Conservation (phyloP, 2,113 vertebrate genomes). For the Sinocyclocheilus anophthalmus region DNA sequence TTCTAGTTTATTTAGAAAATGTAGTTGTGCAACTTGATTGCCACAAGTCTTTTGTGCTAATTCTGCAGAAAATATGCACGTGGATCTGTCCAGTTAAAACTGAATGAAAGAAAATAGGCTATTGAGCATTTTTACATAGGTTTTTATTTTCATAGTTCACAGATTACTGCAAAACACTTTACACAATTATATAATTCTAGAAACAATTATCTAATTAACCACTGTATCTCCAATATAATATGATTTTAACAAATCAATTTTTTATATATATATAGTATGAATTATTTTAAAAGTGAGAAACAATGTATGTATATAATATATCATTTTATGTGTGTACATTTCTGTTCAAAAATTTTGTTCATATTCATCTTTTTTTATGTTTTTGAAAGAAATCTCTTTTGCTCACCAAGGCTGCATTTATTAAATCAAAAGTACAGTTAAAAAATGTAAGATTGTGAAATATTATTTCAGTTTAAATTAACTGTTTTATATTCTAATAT, state of each 20-base stretch:
- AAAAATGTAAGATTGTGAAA: neutral
- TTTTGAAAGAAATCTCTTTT: neutral
- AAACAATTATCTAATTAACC: too few relatives aligned
- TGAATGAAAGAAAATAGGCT: too few relatives aligned
- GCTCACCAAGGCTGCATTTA: neutral
- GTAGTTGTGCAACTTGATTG: neutral
- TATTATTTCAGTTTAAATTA: neutral
- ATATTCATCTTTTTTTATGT: neutral
- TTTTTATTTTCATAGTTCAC: neutral
- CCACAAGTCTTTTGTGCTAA: neutral
- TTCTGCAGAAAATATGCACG: neutral
- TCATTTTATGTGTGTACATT: neutral
- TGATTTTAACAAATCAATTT: too few relatives aligned
- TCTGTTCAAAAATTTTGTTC: neutral
- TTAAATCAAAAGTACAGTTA: neutral
- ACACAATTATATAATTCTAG: too few relatives aligned
- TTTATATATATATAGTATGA: too few relatives aligned
- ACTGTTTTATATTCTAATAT: too few relatives aligned
- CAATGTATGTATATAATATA: neutral
- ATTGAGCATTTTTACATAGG: too few relatives aligned
- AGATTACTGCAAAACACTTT: neutral
- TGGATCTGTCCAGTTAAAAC: neutral
- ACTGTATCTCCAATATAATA: too few relatives aligned
- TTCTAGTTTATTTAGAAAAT: neutral
- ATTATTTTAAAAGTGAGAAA: neutral